phyloP scores from a whole-genome alignment of 2,888 invertebrate genomes.

The Temnothorax ravouxi region DNA sequence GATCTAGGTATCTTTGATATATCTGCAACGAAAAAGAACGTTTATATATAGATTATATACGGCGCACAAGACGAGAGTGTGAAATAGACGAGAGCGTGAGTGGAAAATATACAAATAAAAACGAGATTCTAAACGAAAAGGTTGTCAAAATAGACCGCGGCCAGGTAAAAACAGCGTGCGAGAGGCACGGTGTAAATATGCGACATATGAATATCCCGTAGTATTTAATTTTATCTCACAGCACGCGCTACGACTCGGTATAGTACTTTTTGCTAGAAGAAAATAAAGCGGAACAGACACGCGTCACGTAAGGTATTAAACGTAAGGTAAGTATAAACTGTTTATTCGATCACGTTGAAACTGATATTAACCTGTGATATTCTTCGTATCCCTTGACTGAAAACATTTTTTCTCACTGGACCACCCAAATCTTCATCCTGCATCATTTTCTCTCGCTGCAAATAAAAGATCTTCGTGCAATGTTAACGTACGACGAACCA shows the following conservation, averaged over 20 bases:
- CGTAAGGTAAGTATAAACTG: conserved; percentile 43
- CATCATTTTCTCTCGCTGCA: conserved; percentile 87
- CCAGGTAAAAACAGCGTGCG: background rate
- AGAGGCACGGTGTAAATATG: background rate
- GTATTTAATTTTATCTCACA: background rate
- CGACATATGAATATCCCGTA: background rate
- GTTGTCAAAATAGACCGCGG: background rate
- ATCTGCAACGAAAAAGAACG: conserved; percentile 87
- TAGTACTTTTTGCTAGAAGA: background rate
- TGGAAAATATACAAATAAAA: background rate
- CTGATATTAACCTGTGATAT: conserved; percentile 88
- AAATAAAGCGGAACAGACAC: background rate
- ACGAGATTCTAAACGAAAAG: background rate
- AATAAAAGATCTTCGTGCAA: background rate
- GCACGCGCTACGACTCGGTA: background rate
- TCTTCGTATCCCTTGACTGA: conserved; percentile 90
- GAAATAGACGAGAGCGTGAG: background rate
- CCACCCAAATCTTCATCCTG: conserved; percentile 91
- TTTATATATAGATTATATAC: conserved; percentile 19
- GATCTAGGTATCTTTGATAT: conserved; percentile 95
- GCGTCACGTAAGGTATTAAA: too few species aligned
- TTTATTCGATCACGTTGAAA: conserved; percentile 16
- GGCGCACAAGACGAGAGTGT: background rate
- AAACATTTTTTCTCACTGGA: conserved; percentile 89
- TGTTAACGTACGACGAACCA: background rate